Base-by-base conservation (phyloP, 2,797 vertebrate species). In the Crax fasciolata region DNA sequence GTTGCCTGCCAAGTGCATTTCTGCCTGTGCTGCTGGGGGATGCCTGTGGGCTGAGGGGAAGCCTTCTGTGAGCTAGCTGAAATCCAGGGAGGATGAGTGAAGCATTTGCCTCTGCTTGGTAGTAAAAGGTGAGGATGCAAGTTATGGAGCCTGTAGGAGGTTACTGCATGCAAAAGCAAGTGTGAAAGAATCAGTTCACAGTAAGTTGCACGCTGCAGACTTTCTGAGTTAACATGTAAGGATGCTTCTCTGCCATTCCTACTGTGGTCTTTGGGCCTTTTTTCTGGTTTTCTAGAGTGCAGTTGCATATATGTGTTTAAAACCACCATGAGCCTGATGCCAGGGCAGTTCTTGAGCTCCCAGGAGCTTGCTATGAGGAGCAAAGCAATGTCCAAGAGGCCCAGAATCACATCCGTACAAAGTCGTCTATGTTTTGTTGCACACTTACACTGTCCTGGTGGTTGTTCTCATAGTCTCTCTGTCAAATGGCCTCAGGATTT, bases 371-470 rank as follows among this genome's bases (percentile, higher is more conserved):
- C 27, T 48, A 12, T 16, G 15, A 51, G 25, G n/a, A 51, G 17
- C 5, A 51, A 15, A 46, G 28, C 35, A 8, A 11, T 61, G 43
- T 74, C 20, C 28, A 39, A 12, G 17, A 16, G 24, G 73, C 30
- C 52, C 30, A 87, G 63, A 71, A 35, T 20, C 14, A 65, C 13
- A 43, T 63, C 39, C 25, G 11, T 75, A 15, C 25, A 41, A 65
- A 79, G 28, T 54, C n/a, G 5, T 48, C 38, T 14, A 24, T 39
- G 54, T 14, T 54, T 27, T 39, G 32, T 28, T 41, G n/a, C 55
- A 48, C 10, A 15, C 15, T 39, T 44, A 14, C 0, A 10, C 16
- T 39, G 30, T 71, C 44, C 59, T 1, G 0, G 39, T 59, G 59
- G 23, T 54, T 77, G 17, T 28, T 75, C 59, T 72, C 11, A 24